Base-by-base conservation (phyloP, 1,140 invertebrate genomes). In the Drosophila santomea region DNA sequence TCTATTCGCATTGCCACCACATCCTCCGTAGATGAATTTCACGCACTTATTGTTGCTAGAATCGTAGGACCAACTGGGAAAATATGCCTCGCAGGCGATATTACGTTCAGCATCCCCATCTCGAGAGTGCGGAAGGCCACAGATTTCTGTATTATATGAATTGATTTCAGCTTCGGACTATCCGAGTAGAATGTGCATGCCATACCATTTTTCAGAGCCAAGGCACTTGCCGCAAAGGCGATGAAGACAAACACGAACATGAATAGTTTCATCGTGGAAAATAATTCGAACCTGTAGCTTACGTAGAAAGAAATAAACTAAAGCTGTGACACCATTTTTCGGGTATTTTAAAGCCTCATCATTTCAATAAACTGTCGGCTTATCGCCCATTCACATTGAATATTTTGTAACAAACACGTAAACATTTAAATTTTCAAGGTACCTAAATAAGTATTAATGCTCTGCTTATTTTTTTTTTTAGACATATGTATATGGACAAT, bases 1-100 rank as follows among this genome's bases (percentile, higher is more conserved):
- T 71, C 95, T 95, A 92, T 98, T 98, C 54, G 94, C 95, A 91
- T 98, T 99, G 25, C 97, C 98, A 44, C 97, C 94, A 90, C 97
- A 97, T 2, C 97, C 96, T 4, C 96, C 95, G 82, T 96, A 97
- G 12, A 95, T 93, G 77, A 97, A 97, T 74, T 96, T 95, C 0
- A 94, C 93, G 78, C 97, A 97, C 17, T 95, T 94, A 73, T 96
- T 95, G 11, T 94, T 93, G 1, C 93, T 93, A 0, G 92, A 82
- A 83, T 98, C 95, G 84, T 96, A 98, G 89, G 59, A 61, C 90
- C 92, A 71, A 93, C 92, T 63, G 10, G 61, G 66, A 0, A 60
- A 48, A 35, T 43, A 73, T 2, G 54, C 84, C 0, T n/a, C 8
- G 41, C 86, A 90, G 10, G 59, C n/a, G 2, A 57, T 73, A 4